Conservation (phyloP, 2,113 vertebrate species). For the Mesitornis unicolor region DNA sequence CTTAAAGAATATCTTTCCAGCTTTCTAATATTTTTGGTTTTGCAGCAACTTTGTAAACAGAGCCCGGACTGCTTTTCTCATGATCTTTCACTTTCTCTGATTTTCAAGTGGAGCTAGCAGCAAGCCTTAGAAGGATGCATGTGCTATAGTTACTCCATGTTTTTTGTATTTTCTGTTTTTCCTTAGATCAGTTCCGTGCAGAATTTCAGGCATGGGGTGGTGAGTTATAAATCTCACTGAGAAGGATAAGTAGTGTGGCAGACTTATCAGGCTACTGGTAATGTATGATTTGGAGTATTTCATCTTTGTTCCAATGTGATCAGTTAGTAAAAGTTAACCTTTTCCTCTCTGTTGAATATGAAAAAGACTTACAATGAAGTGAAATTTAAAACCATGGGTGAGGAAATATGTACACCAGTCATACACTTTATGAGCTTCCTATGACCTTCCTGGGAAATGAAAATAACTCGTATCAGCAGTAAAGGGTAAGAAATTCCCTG, state of each 20-base stretch:
- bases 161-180: background rate
- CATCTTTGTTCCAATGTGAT: fast-evolving
- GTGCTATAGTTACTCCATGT: fast-evolving
- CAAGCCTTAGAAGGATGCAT: background rate
- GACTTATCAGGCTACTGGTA: background rate
- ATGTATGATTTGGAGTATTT: background rate
- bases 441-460: background rate
- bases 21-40: background rate
- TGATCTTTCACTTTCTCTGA: background rate
- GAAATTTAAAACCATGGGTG: background rate
- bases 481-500: background rate
- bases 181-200: background rate
- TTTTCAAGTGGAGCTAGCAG: background rate
- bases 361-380: background rate
- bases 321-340: background rate
- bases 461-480: background rate
- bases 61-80: background rate
- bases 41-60: background rate
- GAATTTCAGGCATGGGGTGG: background rate
- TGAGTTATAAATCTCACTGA: background rate
- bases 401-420: background rate
- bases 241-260: background rate
- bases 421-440: background rate
- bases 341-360: background rate
- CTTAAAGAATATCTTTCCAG: background rate